Base-by-base conservation (phyloP, 2,888 invertebrate species). In the Lycocerus yunnanus region DNA sequence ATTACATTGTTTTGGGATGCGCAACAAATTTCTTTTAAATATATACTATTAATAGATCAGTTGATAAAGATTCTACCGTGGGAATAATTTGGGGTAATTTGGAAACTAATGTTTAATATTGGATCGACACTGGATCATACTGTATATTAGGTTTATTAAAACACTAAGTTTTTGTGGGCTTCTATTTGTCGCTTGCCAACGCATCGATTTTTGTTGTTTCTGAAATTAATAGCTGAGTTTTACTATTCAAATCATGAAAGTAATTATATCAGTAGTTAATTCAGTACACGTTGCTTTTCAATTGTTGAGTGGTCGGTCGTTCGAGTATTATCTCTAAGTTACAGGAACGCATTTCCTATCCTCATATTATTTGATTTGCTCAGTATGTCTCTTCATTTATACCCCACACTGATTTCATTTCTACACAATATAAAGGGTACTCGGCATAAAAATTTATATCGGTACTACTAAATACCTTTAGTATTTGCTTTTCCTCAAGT, bases 221-320 rank as follows among this genome's bases (percentile, higher is more conserved):
- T 70, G 15, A 70, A 61, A 74, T 70, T 71, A 74, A 71, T 74
- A 69, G 59, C 59, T 20, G 18, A 65, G 27, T 68, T 74, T 74
- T 71, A 66, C 66, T 71, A 71, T 74, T 74, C 71, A 71, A 74
- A 74, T 71, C 15, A 58, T 21, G 43, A 66, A 63, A 59, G 66
- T 68, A 68, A 69, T 72, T 68, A 63, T 65, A 69, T 59, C 67
- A 43, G 21, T 58, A 43, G 70, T 71, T 74, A 66, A 74, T 76
- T 76, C 73, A 65, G 67, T 71, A 69, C 73, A 66, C 70, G 75
- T 73, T 59, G 68, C 60, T 65, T 73, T 68, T 76, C 68, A 66
- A 70, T 76, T 73, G 74, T 71, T 66, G 69, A 74, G 68, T 74
- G 71, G 68, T 71, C 61, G 61, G 68, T 71, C 61, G 61, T 63